phyloP scores from a whole-genome alignment of 2,113 vertebrate genomes.

The Gallinago jamesoni region DNA sequence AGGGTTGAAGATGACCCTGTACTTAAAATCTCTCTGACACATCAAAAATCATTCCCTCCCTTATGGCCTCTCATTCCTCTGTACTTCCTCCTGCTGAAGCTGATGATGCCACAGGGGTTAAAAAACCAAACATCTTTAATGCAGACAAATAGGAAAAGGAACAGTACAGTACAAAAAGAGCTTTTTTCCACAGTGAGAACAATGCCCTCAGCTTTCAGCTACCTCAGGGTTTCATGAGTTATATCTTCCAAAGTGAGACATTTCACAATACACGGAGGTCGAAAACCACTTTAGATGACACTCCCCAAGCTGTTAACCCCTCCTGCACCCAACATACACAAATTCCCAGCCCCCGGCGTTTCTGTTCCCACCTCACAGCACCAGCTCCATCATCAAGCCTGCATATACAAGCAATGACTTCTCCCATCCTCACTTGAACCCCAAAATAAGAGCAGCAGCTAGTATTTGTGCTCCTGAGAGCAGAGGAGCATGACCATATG shows the following conservation, averaged over 20 bases:
- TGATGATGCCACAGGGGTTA: neutral
- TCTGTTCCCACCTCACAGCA: neutral
- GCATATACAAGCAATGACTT: neutral
- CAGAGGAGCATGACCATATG: neutral
- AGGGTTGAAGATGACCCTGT: neutral
- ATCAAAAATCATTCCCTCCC: neutral
- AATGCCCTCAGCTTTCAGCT: neutral
- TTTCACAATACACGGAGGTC: neutral
- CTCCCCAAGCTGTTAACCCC: neutral
- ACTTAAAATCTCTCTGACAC: neutral
- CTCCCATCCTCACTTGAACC: neutral
- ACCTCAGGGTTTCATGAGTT: neutral
- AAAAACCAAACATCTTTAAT: neutral
- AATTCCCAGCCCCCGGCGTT: neutral
- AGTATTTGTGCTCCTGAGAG: neutral
- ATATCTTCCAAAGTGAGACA: neutral
- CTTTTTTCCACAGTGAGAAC: neutral
- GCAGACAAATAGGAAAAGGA: neutral
- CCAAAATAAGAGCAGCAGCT: neutral
- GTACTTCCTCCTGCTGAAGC: neutral
- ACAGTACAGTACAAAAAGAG: neutral
- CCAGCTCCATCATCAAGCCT: neutral
- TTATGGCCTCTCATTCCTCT: neutral
- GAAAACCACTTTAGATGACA: neutral
- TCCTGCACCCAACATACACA: neutral